phyloP scores from a whole-genome alignment of 2,797 vertebrate genomes.

The Phoebastria nigripes region DNA sequence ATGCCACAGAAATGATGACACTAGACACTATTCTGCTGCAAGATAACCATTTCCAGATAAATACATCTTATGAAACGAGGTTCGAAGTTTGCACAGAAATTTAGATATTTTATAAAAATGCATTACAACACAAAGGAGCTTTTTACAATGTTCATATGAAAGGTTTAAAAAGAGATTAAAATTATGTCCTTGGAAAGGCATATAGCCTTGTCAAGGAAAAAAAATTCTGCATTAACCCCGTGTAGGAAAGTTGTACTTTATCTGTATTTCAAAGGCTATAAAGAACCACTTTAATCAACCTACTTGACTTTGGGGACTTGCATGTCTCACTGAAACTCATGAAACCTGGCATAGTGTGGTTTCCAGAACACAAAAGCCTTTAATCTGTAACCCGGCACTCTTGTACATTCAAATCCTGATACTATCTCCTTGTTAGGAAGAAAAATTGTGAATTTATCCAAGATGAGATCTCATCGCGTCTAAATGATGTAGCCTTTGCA shows the following conservation, averaged over 20 bases:
- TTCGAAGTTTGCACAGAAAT: slow-evolving; percentile 39
- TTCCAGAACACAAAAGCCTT: slow-evolving; percentile 60
- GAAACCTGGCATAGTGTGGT: slow-evolving; percentile 20
- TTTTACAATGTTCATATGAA: slow-evolving; percentile 25
- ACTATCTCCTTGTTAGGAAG: slow-evolving; percentile 72
- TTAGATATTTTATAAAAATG: slow-evolving; percentile 53
- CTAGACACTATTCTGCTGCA: slow-evolving; percentile 9
- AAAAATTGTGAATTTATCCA: slow-evolving; percentile 73
- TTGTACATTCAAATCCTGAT: slow-evolving; percentile 59
- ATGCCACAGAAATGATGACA: slow-evolving; percentile 31
- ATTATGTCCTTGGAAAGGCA: slow-evolving; percentile 52
- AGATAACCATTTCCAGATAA: slow-evolving; percentile 53
- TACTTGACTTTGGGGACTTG: slow-evolving; percentile 61
- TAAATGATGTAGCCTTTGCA: slow-evolving; percentile 62
- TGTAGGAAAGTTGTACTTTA: slow-evolving; percentile 44
- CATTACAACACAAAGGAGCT: slow-evolving; percentile 50
- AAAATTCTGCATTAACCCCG: slow-evolving; percentile 19
- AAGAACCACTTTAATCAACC: slow-evolving; percentile 62
- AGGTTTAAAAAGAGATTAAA: slow-evolving; percentile 63
- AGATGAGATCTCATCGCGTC: slow-evolving; percentile 65
- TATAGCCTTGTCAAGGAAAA: slow-evolving; percentile 23
- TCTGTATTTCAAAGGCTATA: slow-evolving; percentile 56
- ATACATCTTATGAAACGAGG: slow-evolving; percentile 26
- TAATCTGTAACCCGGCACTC: slow-evolving; percentile 61
- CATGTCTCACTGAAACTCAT: slow-evolving; percentile 26